phyloP scores from a whole-genome alignment of 2,797 vertebrate genomes.

The Manis crassicaudata region DNA sequence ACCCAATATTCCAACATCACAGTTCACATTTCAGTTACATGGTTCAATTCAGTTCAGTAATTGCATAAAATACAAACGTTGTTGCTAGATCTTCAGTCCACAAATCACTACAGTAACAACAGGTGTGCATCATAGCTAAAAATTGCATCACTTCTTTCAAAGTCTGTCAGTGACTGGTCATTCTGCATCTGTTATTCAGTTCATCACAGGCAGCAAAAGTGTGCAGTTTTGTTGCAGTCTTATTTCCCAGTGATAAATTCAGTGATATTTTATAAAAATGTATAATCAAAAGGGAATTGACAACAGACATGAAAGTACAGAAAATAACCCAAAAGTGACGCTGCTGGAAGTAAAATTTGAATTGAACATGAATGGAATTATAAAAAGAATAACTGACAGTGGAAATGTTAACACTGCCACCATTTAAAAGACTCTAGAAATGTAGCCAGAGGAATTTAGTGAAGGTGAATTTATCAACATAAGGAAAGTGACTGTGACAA shows the following conservation, averaged over 20 bases:
- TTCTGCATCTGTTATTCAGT: background rate
- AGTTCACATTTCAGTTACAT: conserved; percentile 17
- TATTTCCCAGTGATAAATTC: background rate
- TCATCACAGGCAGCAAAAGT: background rate
- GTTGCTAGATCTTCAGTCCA: conserved; percentile 13
- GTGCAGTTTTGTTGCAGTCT: background rate
- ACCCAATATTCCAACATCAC: background rate
- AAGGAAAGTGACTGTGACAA: background rate
- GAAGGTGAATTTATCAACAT: background rate
- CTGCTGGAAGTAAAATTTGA: background rate
- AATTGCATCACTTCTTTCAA: background rate
- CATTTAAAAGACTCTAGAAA: background rate
- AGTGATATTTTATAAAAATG: conserved; percentile 9
- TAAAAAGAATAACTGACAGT: background rate
- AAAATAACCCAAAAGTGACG: background rate
- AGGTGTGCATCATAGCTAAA: background rate
- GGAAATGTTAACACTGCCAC: background rate
- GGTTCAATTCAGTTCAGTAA: conserved; percentile 23
- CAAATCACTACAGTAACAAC: background rate
- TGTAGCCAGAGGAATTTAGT: background rate
- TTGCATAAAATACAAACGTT: background rate
- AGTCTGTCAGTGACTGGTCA: background rate
- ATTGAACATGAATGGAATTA: background rate
- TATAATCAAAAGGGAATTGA: background rate
- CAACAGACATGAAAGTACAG: background rate